Evolutionary conservation across 1,140 invertebrate species (phyloP), one percentile per base, ranked within the genome.

Genomic region (Drosophila hydei): DNA sequence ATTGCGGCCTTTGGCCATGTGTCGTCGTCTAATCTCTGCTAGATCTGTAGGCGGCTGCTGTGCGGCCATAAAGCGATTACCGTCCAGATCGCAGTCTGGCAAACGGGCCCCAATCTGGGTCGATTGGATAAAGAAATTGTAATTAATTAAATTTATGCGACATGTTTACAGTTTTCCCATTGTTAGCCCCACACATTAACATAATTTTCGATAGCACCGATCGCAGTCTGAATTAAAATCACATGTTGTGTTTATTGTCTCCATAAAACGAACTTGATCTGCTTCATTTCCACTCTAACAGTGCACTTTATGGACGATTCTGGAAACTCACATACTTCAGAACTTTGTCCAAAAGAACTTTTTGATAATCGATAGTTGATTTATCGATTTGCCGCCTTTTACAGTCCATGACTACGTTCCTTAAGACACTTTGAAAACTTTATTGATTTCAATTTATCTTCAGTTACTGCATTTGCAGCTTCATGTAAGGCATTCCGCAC

Each of bases 121-220:
- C 83, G 83, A 78, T 83, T 78, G 83, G 83, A 87, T 87, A 87
- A 87, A 87, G 83, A 87, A 87, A 87, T 87, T 79, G 81, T 87
- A 87, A 87, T 87, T 87, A 87, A 87, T 87, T 87, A 83, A 88
- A 83, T 87, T 87, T 87, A 87, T 87, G 83, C 83, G 83, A 87
- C 83, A 87, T 87, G 83, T 87, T 87, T 87, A 87, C 83, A 87
- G 83, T 88, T 88, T 75, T 87, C 78, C 71, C 79, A 88, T 78
- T 81, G 83, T 71, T 72, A 23, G 55, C 48, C 63, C 59, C 64
- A 71, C 77, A 77, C 54, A 85, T 87, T 87, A 71, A 77, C 81
- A 85, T 87, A 81, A 85, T 85, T 72, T 62, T 85, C 55, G 70
- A 77, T 69, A 60, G 27, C 50, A 12, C 9, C 16, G 21, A 36